A percentile compares a stretch with the other conserved stretches of the same genome.
Evolutionary conservation across 2,797 vertebrate genomes (phyloP).

Genomic region (Gallinago nigripennis): DNA sequence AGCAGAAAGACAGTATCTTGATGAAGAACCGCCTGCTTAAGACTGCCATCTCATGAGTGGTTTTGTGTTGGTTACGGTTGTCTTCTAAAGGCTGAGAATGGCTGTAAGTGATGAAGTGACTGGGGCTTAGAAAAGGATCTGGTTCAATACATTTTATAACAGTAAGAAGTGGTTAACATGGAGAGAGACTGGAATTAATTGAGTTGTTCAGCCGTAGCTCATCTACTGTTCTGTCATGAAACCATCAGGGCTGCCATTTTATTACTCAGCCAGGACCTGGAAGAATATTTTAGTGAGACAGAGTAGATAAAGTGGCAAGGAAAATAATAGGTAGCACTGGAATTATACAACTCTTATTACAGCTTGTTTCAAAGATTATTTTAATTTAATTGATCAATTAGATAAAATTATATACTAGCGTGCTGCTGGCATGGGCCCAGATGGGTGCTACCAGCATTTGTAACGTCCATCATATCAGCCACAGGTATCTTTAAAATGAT

Average conservation of each 20-base stretch:
- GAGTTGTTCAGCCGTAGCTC: neutral
- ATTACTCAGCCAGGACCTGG: neutral
- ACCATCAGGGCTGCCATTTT: neutral
- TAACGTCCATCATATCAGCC: neutral
- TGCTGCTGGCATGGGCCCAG: conserved; percentile 40
- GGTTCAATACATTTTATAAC: neutral
- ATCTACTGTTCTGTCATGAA: neutral
- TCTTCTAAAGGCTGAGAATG: neutral
- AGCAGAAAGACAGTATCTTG: neutral
- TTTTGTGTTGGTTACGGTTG: neutral
- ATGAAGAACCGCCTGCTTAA: neutral
- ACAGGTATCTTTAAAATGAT: neutral
- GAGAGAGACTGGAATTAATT: neutral
- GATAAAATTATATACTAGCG: conserved; percentile 54
- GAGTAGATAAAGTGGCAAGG: conserved; percentile 53
- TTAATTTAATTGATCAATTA: conserved; percentile 76
- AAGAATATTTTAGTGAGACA: conserved; percentile 15
- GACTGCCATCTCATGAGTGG: neutral
- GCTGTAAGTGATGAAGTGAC: neutral
- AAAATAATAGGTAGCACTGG: conserved; percentile 61
- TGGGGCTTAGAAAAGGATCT: neutral
- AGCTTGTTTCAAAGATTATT: conserved; percentile 71
- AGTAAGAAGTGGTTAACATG: neutral
- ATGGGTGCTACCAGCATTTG: neutral
- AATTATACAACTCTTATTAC: conserved; percentile 61